Conservation (phyloP, 2,888 invertebrate species). For the Latrodectus hesperus region DNA sequence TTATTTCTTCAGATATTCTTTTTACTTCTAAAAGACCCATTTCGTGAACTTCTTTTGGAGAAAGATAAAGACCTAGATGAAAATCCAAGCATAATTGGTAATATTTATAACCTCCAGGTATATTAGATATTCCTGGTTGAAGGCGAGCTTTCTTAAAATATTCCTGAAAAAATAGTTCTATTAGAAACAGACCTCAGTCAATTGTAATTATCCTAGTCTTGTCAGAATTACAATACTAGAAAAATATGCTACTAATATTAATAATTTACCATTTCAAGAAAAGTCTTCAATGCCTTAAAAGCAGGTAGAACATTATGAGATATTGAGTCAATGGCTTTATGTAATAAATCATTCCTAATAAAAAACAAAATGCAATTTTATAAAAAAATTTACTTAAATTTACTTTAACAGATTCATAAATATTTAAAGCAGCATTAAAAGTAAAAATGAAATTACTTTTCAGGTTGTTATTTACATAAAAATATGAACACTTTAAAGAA, state of each 20-base stretch:
- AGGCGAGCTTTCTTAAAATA: conserved; percentile 72
- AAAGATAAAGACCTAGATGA: conserved; percentile 73
- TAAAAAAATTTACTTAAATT: too few relatives aligned
- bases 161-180: conserved; percentile 67
- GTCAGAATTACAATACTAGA: not conserved
- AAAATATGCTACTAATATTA: not conserved
- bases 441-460: too few relatives aligned
- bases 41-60: conserved; percentile 74
- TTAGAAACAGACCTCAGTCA: not conserved
- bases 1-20: conserved; percentile 72
- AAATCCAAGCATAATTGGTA: conserved; percentile 74
- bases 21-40: conserved; percentile 74
- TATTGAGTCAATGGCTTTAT: conserved; percentile 20
- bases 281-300: conserved; percentile 29
- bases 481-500: too few relatives aligned
- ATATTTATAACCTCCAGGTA: conserved; percentile 73
- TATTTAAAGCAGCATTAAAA: too few relatives aligned
- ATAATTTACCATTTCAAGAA: conserved; percentile 37
- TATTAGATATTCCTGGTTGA: conserved; percentile 72
- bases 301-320: conserved; percentile 37
- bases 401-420: too few relatives aligned
- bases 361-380: not conserved
- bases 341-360: conserved; percentile 7
- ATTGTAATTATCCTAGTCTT: too few relatives aligned
- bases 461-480: too few relatives aligned